Base-by-base conservation (phyloP, 2,113 vertebrate genomes). In the Bagarius yarrelli region DNA sequence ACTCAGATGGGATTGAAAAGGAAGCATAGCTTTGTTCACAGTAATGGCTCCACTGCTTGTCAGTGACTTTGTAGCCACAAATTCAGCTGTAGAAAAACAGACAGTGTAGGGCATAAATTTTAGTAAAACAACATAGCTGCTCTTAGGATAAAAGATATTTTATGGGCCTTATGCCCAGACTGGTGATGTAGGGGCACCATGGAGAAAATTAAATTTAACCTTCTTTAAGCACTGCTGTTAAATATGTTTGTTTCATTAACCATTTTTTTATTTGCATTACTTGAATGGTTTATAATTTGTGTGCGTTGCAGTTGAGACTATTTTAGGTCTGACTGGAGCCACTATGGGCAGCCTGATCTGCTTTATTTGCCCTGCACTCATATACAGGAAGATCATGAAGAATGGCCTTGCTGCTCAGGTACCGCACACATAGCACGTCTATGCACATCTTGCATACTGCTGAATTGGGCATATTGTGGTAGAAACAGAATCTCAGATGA, bases 321-420 rank as follows among this genome's bases (percentile, higher is more conserved):
- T 99, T 85, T 90, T 99, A 86, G 97, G 96, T 83, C 93, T 98
- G 84, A 99, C 97, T 0, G 98, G 98, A 64, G 98, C 98, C 2
- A 99, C 96, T 0, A 99, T 97, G 96, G 98, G 98, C 50, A 99
- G 96, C 88, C 94, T 99, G 86, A 99, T 99, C 91, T 99, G 97
- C 89, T 99, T 99, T 86, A 94, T 99, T 88, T 99, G 97, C 88
- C 98, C 98, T 0, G 97, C 98, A 82, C 95, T 99, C 78, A 98
- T 99, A 92, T 96, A 96, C 91, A 96, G 87, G 89, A 98, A 96
- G 88, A 94, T 96, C 89, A 96, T 98, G 91, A 97, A 95, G 92
- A 96, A 91, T 27, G 86, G 92, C 0, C 83, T 97, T 60, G 89
- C 93, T 21, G 94, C 98, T 81, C 97, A 97, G 96, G 98, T 98